Base-by-base conservation (phyloP, 2,888 invertebrate species). In the Empis stercorea region DNA sequence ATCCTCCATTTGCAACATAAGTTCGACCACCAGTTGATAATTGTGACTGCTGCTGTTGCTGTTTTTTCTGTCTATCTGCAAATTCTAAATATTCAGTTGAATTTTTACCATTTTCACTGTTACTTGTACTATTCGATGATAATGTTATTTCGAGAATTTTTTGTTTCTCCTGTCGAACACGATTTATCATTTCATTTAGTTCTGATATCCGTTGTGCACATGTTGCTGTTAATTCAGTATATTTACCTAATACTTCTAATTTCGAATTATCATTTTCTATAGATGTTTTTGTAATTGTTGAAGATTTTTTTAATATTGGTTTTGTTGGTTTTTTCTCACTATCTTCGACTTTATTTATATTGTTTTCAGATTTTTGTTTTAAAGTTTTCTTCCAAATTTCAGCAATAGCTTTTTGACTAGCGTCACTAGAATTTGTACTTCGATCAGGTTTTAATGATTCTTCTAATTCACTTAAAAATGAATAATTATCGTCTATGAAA, bases 191-290 rank as follows among this genome's bases (percentile, higher is more conserved):
- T 10, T 71, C 71, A 0, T 73, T 71, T 7, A 80, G 58, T 48
- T 74, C 73, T 2, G 72, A 71, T 41, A 80, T 79, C 49, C 76
- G 69, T 51, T 76, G 71, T 0, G 71, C 71, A 46, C 75, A 78
- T 40, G 68, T 71, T 40, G 73, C 73, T 1, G 76, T 74, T 13
- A 77, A 65, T 52, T 74, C 65, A 1, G 73, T 68, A 48, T 74
- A 76, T 40, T 72, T 71, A 13, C 57, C 58, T 17, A 61, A 53
- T 6, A 48, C 15, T 34, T 34, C 11, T 13, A 15, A 7, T 40
- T 23, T 20, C 17, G 36, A 10, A 23, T 15, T 32, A 32, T 43
- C 20, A 2, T 30, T 17, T 44, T 30, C 14, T 43, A 17, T 10
- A 1, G 39, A 30, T 46, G 3, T 46, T 43, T 32, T 53, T 52